Percentiles rank a stretch among this genome's conserved stretches.
Conservation (phyloP, 2,888 invertebrate species). For the Stegophylla sp. region DNA sequence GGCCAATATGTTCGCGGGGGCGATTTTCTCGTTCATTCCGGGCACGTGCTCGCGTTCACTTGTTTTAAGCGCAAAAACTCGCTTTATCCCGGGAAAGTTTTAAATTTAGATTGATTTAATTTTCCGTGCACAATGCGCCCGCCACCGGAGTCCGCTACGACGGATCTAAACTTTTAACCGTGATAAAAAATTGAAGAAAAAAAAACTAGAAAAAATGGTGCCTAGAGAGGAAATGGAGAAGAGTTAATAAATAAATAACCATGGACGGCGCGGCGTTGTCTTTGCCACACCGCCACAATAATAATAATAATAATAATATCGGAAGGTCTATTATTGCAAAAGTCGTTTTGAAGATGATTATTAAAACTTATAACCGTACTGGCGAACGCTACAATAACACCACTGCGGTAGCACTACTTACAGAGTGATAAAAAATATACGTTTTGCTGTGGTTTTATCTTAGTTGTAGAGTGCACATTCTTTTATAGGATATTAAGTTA, state of each 20-base stretch:
- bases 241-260: not conserved
- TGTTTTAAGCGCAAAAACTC: conserved; percentile 43
- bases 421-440: too few species aligned
- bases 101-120: conserved; percentile 48
- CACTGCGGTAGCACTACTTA: too few species aligned
- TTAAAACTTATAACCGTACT: conserved; percentile 13
- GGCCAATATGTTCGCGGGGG: too few species aligned
- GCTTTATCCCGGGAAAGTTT: conserved; percentile 42
- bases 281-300: too few species aligned
- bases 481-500: too few species aligned
- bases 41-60: conserved; percentile 46
- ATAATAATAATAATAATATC: too few species aligned
- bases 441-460: too few species aligned
- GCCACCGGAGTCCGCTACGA: not conserved
- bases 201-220: not conserved
- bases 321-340: conserved; percentile 2
- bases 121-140: not conserved
- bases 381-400: too few species aligned
- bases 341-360: conserved; percentile 10
- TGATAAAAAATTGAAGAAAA: conserved; percentile 11
- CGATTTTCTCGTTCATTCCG: conserved; percentile 29
- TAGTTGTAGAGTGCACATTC: too few species aligned
- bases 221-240: too few species aligned
- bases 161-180: conserved; percentile 17
- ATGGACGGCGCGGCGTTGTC: not conserved